phyloP scores from a whole-genome alignment of 2,888 invertebrate genomes.

The Globia sparganii region DNA sequence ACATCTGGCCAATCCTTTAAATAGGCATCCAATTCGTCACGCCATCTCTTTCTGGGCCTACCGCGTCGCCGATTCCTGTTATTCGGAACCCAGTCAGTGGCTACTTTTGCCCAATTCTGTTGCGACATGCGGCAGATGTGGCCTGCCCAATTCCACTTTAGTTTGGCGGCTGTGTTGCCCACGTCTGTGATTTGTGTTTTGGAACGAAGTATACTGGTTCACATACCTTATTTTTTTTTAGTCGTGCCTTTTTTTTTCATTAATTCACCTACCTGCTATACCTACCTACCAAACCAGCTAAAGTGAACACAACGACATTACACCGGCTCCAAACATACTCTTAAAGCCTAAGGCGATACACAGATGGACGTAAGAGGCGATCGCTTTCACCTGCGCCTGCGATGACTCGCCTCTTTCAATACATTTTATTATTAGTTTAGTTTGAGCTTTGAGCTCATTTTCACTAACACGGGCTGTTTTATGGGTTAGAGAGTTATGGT shows the following conservation, averaged over 20 bases:
- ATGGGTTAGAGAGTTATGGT: neutral
- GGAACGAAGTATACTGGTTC: no score
- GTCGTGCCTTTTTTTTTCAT: neutral
- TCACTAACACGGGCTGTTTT: slow-evolving; percentile 15
- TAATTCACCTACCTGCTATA: slow-evolving; percentile 19
- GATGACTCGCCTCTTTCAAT: slow-evolving; percentile 52
- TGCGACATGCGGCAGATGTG: no score
- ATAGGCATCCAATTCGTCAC: no score
- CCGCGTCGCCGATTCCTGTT: no score
- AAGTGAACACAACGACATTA: slow-evolving; percentile 13
- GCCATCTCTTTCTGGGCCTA: no score
- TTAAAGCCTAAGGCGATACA: slow-evolving; percentile 42
- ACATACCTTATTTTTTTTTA: neutral
- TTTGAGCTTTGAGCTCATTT: slow-evolving; percentile 40
- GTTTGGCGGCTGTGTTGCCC: no score
- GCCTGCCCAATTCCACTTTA: no score
- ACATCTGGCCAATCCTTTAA: no score
- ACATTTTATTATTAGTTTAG: slow-evolving; percentile 29
- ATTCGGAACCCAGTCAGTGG: no score
- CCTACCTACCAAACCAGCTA: neutral
- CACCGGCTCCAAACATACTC: slow-evolving; percentile 25
- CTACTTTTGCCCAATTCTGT: no score
- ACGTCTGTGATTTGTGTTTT: no score
- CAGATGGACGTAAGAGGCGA: slow-evolving; percentile 41
- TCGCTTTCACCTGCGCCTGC: slow-evolving; percentile 47